Evolutionary conservation across 2,888 invertebrate species (phyloP).

Genomic region (Cephus pulcher): DNA sequence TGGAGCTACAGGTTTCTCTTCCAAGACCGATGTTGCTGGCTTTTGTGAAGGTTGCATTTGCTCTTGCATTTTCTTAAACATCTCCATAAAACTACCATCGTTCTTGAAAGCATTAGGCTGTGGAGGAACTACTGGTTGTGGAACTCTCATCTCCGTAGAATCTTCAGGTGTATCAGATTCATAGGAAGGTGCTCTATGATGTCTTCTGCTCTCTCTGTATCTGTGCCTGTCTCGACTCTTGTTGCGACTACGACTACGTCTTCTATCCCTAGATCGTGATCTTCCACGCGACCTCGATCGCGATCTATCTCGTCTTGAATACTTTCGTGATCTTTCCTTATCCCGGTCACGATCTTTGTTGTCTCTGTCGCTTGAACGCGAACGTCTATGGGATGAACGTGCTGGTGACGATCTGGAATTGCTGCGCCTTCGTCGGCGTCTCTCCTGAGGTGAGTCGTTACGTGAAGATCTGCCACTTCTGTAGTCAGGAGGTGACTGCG

Average conservation of each 20-base stretch:
- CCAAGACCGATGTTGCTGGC: conserved; percentile 59
- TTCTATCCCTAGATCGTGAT: conserved; percentile 51
- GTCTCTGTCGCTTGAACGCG: conserved; percentile 34
- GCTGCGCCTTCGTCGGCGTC: conserved; percentile 53
- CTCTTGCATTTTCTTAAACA: conserved; percentile 91
- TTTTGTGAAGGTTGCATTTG: conserved; percentile 58
- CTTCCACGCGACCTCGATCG: conserved; percentile 41
- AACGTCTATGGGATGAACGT: conserved; percentile 44
- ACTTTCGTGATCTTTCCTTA: conserved; percentile 19
- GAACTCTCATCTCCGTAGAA: conserved; percentile 23
- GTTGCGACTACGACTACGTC: conserved; percentile 56
- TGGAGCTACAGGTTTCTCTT: conserved; percentile 67
- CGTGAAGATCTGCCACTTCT: conserved; percentile 39
- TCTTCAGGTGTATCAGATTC: conserved; percentile 57
- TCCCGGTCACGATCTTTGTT: conserved; percentile 25
- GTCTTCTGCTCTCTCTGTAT: conserved; percentile 47
- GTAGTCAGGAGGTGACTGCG: conserved; percentile 16
- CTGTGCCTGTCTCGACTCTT: conserved; percentile 38
- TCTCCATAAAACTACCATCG: conserved; percentile 90
- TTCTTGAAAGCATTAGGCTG: conserved; percentile 81
- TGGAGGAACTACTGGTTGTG: conserved; percentile 53
- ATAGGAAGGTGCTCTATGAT: conserved; percentile 49
- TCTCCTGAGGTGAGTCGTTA: conserved; percentile 53
- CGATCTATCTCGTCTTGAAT: conserved; percentile 29
- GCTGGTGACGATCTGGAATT: conserved; percentile 49